phyloP scores from a whole-genome alignment of 2,888 invertebrate species.

The Pyralis farinalis region DNA sequence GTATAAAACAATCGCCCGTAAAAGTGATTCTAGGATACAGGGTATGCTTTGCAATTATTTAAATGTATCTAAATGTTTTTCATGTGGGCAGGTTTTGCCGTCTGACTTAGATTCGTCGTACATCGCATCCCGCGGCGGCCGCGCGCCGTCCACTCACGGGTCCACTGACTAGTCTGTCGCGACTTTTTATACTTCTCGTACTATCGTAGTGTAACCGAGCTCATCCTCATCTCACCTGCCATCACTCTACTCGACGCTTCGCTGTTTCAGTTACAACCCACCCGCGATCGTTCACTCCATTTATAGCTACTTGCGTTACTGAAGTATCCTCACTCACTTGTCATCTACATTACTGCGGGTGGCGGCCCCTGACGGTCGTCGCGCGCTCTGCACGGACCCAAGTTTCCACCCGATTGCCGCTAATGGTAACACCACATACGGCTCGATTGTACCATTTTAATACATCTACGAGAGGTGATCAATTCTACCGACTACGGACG shows the following conservation, averaged over 20 bases:
- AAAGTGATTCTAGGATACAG: slow-evolving; percentile 95
- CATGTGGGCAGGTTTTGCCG: slow-evolving; percentile 70
- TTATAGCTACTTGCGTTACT: slow-evolving; percentile 39
- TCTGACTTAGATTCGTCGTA: slow-evolving; percentile 44
- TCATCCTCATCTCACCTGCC: slow-evolving; percentile 49
- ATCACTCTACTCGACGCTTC: slow-evolving; percentile 39
- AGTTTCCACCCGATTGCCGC: background rate
- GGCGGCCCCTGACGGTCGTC: slow-evolving; percentile 14
- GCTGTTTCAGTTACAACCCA: slow-evolving; percentile 37
- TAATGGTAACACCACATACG: background rate
- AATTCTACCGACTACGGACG: background rate
- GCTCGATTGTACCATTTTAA: background rate
- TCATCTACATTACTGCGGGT: slow-evolving; percentile 37
- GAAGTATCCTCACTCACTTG: slow-evolving; percentile 61
- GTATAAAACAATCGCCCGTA: slow-evolving; percentile 81
- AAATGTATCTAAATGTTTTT: slow-evolving; percentile 84
- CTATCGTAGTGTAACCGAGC: slow-evolving; percentile 56
- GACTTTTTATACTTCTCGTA: slow-evolving; percentile 74
- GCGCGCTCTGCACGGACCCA: background rate
- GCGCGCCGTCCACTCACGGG: slow-evolving; percentile 60
- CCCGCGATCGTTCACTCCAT: slow-evolving; percentile 32
- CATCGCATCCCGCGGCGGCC: slow-evolving; percentile 40
- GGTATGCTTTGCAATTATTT: slow-evolving; percentile 97
- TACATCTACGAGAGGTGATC: background rate
- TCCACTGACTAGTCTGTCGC: slow-evolving; percentile 72